A percentile compares a stretch with the other conserved stretches of the same genome.
phyloP scores from a whole-genome alignment of 2,888 invertebrate genomes.

The Petrophora chlorosata region DNA sequence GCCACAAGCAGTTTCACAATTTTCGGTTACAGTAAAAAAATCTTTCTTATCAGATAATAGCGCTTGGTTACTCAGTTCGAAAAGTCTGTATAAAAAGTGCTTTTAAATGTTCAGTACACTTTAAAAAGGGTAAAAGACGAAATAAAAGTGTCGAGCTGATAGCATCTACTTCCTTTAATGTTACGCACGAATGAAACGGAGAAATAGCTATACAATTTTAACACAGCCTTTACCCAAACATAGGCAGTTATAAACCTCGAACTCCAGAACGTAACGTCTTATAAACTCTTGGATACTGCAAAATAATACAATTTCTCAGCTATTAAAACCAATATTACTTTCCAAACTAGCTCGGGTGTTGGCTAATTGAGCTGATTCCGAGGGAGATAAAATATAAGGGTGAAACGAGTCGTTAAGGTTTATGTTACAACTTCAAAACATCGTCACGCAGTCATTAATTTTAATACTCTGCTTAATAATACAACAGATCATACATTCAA shows the following conservation, averaged over 20 bases:
- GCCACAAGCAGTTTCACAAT: too few species aligned
- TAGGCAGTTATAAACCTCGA: slow-evolving; percentile 20
- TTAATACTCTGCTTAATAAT: not conserved
- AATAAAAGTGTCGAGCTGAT: too few species aligned
- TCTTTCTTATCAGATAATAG: too few species aligned
- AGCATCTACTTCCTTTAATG: too few species aligned
- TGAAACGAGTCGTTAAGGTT: slow-evolving; percentile 30
- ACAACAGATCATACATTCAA: not conserved
- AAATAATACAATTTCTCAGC: slow-evolving; percentile 34
- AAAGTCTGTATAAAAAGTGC: too few species aligned
- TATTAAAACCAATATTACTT: slow-evolving; percentile 38
- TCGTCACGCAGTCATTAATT: slow-evolving; percentile 8
- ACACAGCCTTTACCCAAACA: slow-evolving; percentile 21
- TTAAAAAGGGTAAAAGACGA: too few species aligned
- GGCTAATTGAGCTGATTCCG: slow-evolving; percentile 35
- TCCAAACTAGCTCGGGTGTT: slow-evolving; percentile 30
- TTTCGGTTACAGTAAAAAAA: too few species aligned
- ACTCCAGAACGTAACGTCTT: slow-evolving; percentile 29
- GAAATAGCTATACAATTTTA: slow-evolving; percentile 13
- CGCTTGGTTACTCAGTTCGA: too few species aligned
- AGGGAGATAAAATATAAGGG: slow-evolving; percentile 31
- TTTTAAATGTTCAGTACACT: too few species aligned
- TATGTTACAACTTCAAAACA: slow-evolving; percentile 24
- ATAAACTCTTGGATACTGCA: slow-evolving; percentile 24
- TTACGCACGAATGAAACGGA: too few species aligned